Conservation (phyloP, 2,797 vertebrate genomes). For the Rhabdomys pumilio region DNA sequence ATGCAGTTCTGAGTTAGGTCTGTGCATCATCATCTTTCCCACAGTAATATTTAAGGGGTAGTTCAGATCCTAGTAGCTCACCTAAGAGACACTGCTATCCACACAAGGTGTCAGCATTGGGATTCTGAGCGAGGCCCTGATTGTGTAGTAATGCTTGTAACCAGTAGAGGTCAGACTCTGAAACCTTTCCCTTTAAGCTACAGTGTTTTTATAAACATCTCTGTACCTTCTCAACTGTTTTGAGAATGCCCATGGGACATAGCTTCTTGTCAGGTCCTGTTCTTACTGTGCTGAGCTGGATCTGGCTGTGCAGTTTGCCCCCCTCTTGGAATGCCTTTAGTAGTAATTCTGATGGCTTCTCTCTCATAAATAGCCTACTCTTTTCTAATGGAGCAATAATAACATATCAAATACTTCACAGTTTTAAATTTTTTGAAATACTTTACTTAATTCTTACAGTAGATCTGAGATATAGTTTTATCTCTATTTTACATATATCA, state of each 20-base stretch:
- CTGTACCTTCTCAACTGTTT: slow-evolving; percentile 22
- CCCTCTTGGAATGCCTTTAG: neutral
- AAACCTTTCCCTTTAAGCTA: slow-evolving; percentile 35
- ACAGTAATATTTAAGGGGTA: neutral
- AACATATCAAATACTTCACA: slow-evolving; percentile 26
- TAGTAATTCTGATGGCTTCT: neutral
- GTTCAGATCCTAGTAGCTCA: neutral
- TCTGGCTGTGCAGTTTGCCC: neutral
- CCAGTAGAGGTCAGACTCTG: slow-evolving; percentile 55
- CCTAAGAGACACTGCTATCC: neutral
- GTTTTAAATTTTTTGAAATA: slow-evolving; percentile 35
- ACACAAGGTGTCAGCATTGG: neutral
- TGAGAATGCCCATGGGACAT: neutral
- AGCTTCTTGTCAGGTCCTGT: neutral
- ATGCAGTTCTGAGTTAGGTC: slow-evolving; percentile 13
- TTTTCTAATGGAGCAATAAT: slow-evolving; percentile 36
- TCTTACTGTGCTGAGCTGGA: neutral
- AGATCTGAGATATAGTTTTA: slow-evolving; percentile 37
- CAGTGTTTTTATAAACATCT: slow-evolving; percentile 12
- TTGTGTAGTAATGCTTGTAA: slow-evolving; percentile 10
- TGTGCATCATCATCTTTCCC: neutral
- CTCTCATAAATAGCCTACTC: slow-evolving; percentile 1
- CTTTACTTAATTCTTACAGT: slow-evolving; percentile 34
- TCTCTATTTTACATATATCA: slow-evolving; percentile 41
- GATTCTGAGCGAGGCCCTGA: neutral